Percentiles rank a stretch among this genome's conserved stretches.
Evolutionary conservation across 2,113 vertebrate genomes (phyloP).

Genomic region (Isurus oxyrinchus): DNA sequence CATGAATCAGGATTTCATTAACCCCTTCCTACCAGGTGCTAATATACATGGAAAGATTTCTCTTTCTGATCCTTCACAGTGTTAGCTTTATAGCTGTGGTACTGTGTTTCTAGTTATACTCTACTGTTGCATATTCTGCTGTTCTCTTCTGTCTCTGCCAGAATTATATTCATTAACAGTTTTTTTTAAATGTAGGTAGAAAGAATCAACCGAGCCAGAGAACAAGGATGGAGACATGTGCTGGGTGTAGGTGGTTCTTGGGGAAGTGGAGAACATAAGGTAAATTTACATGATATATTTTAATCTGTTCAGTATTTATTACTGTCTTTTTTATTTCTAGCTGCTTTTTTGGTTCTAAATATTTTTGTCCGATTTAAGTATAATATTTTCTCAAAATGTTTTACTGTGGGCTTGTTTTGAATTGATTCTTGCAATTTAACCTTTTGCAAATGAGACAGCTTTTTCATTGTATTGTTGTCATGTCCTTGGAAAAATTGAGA

Average conservation of each 20-base stretch:
- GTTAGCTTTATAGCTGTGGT: not conserved
- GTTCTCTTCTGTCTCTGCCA: not conserved
- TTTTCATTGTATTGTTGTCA: not conserved
- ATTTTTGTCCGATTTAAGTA: not conserved
- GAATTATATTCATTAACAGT: not conserved
- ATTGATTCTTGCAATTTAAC: not conserved
- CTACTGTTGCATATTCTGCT: not conserved
- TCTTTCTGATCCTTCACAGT: not conserved
- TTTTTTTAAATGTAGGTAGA: conserved; percentile 63
- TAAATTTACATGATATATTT: conserved; percentile 44
- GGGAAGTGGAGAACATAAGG: conserved; percentile 69
- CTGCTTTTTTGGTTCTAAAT: not conserved
- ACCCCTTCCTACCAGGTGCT: not conserved
- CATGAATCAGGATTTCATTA: not conserved
- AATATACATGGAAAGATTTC: not conserved
- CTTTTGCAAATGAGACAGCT: not conserved
- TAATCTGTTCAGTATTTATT: not conserved
- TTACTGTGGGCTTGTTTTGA: not conserved
- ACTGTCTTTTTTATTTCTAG: too few relatives aligned
- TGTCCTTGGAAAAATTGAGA: not conserved
- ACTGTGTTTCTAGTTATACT: not conserved
- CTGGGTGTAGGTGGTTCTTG: conserved; percentile 66
- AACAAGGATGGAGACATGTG: conserved; percentile 91
- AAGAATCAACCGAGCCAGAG: conserved; percentile 87
- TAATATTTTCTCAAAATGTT: not conserved